Base-by-base conservation (phyloP, 2,888 invertebrate species). In the Lepidochrysops patricia region DNA sequence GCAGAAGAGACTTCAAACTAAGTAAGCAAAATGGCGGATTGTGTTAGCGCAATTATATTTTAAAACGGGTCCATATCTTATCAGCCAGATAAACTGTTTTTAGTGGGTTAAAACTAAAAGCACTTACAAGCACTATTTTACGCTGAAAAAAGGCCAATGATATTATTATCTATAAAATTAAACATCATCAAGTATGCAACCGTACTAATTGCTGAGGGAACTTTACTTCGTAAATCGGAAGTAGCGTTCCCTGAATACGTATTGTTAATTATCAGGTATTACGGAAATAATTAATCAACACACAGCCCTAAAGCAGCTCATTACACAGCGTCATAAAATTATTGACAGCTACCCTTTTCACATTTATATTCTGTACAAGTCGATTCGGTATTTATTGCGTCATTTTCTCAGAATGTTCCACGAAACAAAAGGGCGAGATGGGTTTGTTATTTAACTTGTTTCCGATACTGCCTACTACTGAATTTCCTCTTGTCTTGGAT, bases 381-480 rank as follows among this genome's bases (percentile, higher is more conserved):
- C 80, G 79, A 80, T 81, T 82, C 82, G 80, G 82, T 83, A 72
- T 76, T 75, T 72, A 72, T 73, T 73, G 68, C 70, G 70, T 74
- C 72, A 82, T 83, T 84, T 80, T 81, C 79, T 72, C 72, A 72
- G 73, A 79, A 81, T 62, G 65, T 66, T 68, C 67, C 68, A 70
- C 68, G 70, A 73, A 74, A 74, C 73, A 73, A 74, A 72, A 71
- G 72, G 68, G 67, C 83, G 82, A 82, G 84, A 80, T 84, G 78
- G 82, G 76, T 77, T 73, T 77, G 79, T 84, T 82, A 82, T 82
- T 87, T 86, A 84, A 87, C 86, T 86, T 84, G 82, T 88, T 89
- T 89, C 85, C 86, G 85, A 89, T 88, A 87, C 81, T 73, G 80
- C 83, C 82, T 80, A 84, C 54, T 12, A 19, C 54, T 84, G 80